Conservation (phyloP, 2,113 vertebrate genomes). For the Asarcornis scutulata region DNA sequence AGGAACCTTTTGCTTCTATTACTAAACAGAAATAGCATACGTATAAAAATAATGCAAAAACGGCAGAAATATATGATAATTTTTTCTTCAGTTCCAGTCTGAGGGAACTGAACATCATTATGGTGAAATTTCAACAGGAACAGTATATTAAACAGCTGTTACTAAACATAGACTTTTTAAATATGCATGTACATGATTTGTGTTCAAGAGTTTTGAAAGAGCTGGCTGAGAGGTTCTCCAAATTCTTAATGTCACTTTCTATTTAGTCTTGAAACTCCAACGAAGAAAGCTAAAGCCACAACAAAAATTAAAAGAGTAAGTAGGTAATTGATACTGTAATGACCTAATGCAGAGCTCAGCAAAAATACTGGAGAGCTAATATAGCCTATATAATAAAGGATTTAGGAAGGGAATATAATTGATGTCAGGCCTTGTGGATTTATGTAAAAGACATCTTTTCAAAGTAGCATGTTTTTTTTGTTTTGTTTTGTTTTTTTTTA, state of each 20-base stretch:
- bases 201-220: conserved; percentile 11
- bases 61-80: neutral
- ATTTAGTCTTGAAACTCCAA: conserved; percentile 1
- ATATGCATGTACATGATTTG: neutral
- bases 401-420: neutral
- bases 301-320: neutral
- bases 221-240: conserved; percentile 3
- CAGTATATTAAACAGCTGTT: conserved; percentile 40
- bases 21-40: neutral
- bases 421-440: neutral
- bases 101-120: conserved; percentile 6
- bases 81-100: neutral
- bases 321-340: neutral
- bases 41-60: conserved; percentile 19
- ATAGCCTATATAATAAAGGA: neutral
- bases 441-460: neutral
- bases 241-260: conserved; percentile 5
- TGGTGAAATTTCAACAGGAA: conserved; percentile 15
- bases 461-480: neutral
- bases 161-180: conserved; percentile 17
- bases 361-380: neutral
- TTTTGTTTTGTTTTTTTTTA: neutral
- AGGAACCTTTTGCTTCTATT: neutral
- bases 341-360: neutral
- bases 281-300: neutral